Conservation (phyloP, 2,113 vertebrate genomes). For the Phyllopteryx taeniolatus region DNA sequence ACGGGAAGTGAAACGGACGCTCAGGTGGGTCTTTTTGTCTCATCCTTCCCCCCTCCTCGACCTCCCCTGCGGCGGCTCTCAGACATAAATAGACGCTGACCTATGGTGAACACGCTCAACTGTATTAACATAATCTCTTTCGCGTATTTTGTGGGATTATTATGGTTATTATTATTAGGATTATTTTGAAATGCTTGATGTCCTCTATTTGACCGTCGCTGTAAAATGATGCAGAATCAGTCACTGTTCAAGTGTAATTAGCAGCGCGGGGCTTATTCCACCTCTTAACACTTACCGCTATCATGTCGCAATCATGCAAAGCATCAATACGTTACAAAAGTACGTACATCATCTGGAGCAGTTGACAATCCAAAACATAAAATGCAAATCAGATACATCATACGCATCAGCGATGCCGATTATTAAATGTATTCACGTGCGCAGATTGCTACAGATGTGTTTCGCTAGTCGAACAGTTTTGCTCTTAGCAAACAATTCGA, state of each 20-base stretch:
- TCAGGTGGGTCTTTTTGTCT: conserved; percentile 7
- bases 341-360: too few species aligned
- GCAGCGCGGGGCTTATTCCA: background rate
- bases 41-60: conserved; percentile 11
- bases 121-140: conserved; percentile 29
- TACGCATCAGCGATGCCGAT: too few species aligned
- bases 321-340: too few species aligned
- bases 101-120: conserved; percentile 28
- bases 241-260: background rate
- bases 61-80: conserved; percentile 34
- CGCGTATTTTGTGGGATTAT: conserved; percentile 14
- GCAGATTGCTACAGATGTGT: too few species aligned
- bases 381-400: too few species aligned
- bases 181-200: conserved; percentile 25
- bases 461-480: too few species aligned
- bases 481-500: too few species aligned
- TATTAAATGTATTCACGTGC: too few species aligned
- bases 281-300: too few species aligned
- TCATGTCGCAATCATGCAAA: too few species aligned
- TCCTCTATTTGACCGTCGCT: conserved; percentile 1
- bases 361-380: too few species aligned
- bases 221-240: background rate
- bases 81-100: conserved; percentile 50
- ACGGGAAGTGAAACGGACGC: background rate
- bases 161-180: background rate